These are phyloP conservation scores for Holothuria glaberrima DNA, from an alignment of 35 echinoderm and acorn worm genomes.

Conservation along the genomic window DNA sequence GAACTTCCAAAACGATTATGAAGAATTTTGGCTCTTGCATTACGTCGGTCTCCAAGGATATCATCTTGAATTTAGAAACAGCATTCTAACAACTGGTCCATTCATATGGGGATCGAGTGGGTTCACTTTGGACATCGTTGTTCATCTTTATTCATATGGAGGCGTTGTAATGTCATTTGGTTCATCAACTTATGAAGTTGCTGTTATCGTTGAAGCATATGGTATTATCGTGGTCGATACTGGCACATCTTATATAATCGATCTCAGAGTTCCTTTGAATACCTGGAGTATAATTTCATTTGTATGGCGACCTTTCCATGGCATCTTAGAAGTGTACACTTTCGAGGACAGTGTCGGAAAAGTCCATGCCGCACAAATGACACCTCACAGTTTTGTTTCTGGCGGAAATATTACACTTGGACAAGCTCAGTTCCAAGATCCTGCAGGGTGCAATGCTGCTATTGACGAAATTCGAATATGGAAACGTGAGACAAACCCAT, in stretches of 20 bases:
- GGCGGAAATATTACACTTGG: slow-evolving; percentile 63
- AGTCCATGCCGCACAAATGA: slow-evolving; percentile 69
- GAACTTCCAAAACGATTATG: slow-evolving; percentile 8
- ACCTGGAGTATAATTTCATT: slow-evolving; percentile 78
- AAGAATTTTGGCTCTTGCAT: slow-evolving; percentile 48
- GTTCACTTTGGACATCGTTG: slow-evolving; percentile 78
- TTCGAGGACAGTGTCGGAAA: slow-evolving; percentile 71
- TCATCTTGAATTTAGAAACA: slow-evolving; percentile 72
- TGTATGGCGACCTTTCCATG: slow-evolving; percentile 74
- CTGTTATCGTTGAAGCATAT: slow-evolving; percentile 47
- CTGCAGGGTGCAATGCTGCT: slow-evolving; percentile 47
- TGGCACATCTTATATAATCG: slow-evolving; percentile 24
- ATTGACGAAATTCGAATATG: slow-evolving; percentile 86
- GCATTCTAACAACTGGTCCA: slow-evolving; percentile 41
- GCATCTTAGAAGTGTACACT: slow-evolving; percentile 78
- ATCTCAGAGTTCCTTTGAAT: slow-evolving; percentile 34
- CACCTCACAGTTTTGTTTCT: slow-evolving; percentile 11
- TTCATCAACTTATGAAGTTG: slow-evolving; percentile 49
- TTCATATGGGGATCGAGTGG: slow-evolving; percentile 50
- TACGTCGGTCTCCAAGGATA: slow-evolving; percentile 62
- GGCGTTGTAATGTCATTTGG: slow-evolving; percentile 77
- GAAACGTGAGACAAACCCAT: slow-evolving; percentile 81
- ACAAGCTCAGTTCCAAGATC: slow-evolving; percentile 33
- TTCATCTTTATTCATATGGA: slow-evolving; percentile 38
- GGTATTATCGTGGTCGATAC: slow-evolving; percentile 43